These are phyloP conservation scores for Catostomus latipinnis DNA, from an alignment of 2,797 vertebrate genomes.

Conservation along the genomic window DNA sequence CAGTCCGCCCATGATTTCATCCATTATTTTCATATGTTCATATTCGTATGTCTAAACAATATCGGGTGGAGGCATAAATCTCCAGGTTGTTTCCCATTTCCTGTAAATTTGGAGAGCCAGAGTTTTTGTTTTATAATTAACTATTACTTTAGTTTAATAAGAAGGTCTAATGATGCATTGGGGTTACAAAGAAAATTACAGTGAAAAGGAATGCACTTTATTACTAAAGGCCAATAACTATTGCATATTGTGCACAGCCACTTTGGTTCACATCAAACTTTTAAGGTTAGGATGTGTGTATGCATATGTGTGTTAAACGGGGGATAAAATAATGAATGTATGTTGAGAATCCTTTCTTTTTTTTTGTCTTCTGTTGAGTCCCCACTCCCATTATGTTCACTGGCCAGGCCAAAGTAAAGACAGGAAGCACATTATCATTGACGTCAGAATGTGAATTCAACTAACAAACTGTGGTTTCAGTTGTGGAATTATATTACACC, in stretches of 20 bases:
- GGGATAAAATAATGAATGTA: conserved; percentile 50
- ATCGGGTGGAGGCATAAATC: conserved; percentile 41
- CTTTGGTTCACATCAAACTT: conserved; percentile 37
- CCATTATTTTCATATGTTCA: background rate
- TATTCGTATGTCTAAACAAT: background rate
- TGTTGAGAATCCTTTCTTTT: conserved; percentile 4
- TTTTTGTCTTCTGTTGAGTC: conserved; percentile 28
- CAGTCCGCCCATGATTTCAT: too few species aligned
- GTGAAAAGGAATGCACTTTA: conserved; percentile 27
- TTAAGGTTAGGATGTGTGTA: background rate
- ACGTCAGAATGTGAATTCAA: conserved; percentile 56
- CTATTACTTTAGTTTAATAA: too few species aligned
- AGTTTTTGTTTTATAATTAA: too few species aligned
- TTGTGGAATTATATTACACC: conserved; percentile 50
- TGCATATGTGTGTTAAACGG: background rate
- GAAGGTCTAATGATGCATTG: background rate
- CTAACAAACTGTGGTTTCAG: conserved; percentile 57
- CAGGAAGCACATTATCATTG: conserved; percentile 60
- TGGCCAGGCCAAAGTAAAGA: conserved; percentile 59
- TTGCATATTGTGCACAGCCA: background rate
- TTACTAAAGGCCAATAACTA: conserved; percentile 2
- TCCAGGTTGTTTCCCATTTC: conserved; percentile 15
- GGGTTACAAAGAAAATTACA: background rate
- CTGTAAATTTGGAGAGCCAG: conserved; percentile 19
- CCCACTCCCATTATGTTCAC: conserved; percentile 49